phyloP scores from a whole-genome alignment of 2,113 vertebrate species.

The Microcebus lehilahytsara region DNA sequence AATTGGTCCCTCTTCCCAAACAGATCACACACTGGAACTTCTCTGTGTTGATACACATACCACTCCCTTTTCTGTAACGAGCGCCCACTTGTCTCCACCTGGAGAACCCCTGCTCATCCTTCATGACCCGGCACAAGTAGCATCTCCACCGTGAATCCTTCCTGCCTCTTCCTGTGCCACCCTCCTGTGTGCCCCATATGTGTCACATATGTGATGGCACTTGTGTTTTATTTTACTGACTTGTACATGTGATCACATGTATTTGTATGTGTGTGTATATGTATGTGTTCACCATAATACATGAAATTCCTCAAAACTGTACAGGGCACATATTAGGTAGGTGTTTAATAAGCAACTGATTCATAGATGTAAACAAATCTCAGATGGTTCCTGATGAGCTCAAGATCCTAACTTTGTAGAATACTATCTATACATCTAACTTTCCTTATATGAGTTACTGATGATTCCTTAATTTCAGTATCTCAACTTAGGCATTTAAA shows the following conservation, averaged over 20 bases:
- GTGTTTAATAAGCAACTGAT: neutral
- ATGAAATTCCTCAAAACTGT: neutral
- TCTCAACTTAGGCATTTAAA: neutral
- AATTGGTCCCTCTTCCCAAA: neutral
- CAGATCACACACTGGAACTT: accelerated
- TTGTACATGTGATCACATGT: neutral
- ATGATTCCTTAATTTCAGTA: neutral
- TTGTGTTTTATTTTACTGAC: neutral
- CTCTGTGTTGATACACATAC: neutral
- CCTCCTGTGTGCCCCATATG: accelerated
- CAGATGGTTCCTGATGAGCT: neutral
- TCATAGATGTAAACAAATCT: neutral
- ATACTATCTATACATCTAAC: neutral
- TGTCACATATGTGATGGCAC: too few species aligned
- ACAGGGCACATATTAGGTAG: neutral
- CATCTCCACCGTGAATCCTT: neutral
- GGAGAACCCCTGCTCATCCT: neutral
- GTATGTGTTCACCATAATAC: neutral
- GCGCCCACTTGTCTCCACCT: neutral
- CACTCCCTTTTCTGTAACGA: too few species aligned
- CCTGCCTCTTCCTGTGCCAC: accelerated
- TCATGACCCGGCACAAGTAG: accelerated
- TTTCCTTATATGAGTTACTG: neutral
- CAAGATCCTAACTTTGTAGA: neutral
- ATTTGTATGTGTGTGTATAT: neutral